Conservation (phyloP, 2,888 invertebrate species). For the Agrotis ipsilon region DNA sequence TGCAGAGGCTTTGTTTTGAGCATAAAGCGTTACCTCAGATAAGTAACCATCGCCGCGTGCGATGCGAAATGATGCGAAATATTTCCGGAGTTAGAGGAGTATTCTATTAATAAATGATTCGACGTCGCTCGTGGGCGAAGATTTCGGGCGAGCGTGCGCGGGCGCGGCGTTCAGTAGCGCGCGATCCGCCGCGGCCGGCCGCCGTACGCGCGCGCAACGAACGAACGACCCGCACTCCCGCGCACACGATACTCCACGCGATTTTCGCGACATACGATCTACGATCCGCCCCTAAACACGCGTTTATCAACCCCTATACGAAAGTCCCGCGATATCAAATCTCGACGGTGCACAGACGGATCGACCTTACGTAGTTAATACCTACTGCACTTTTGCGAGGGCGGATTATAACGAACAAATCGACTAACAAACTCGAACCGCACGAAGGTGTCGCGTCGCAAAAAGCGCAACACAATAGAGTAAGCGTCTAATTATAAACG, state of each 20-base stretch:
- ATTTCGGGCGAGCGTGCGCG: slow-evolving; percentile 85
- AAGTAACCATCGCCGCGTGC: slow-evolving; percentile 82
- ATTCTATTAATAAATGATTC: slow-evolving; percentile 90
- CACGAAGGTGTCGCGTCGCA: slow-evolving; percentile 90
- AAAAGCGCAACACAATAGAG: slow-evolving; percentile 91
- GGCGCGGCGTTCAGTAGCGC: slow-evolving; percentile 86
- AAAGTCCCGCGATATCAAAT: slow-evolving; percentile 61
- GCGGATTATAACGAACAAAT: slow-evolving; percentile 90
- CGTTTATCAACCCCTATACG: slow-evolving; percentile 59
- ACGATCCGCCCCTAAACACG: slow-evolving; percentile 78
- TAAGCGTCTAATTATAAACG: slow-evolving; percentile 91
- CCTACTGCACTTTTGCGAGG: slow-evolving; percentile 84
- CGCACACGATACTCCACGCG: slow-evolving; percentile 82
- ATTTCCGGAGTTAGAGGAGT: slow-evolving; percentile 91
- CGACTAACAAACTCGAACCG: slow-evolving; percentile 90
- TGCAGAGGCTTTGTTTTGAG: slow-evolving; percentile 67
- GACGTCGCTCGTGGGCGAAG: slow-evolving; percentile 89
- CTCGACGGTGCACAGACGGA: slow-evolving; percentile 73
- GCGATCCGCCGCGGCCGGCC: slow-evolving; percentile 90
- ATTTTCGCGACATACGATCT: slow-evolving; percentile 79
- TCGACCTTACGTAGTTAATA: slow-evolving; percentile 78
- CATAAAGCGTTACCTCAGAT: slow-evolving; percentile 81
- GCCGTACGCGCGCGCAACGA: slow-evolving; percentile 90
- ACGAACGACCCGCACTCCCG: slow-evolving; percentile 91
- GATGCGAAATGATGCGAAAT: slow-evolving; percentile 91